Evolutionary conservation across 2,797 vertebrate genomes (phyloP), one percentile per base, ranked within the genome.

Genomic region (Thalassophryne amazonica): DNA sequence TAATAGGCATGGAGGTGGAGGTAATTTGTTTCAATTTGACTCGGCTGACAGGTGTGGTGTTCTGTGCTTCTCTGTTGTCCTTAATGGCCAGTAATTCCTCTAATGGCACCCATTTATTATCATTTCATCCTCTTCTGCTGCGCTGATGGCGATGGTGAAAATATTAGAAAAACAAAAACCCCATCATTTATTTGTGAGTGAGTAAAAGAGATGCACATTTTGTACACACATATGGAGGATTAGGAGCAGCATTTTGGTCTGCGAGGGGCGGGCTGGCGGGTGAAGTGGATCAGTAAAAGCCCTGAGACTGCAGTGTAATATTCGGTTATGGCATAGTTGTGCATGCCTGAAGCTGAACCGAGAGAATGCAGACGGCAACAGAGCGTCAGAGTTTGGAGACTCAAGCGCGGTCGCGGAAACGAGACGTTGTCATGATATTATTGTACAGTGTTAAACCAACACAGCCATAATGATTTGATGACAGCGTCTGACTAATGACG

Each of bases 11-110:
- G 75, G 78, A 88, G 84, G 83, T 82, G 76, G 76, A 62, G 76
- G 86, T 88, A 83, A 90, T 91, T 88, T 89, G 83, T 91, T 91
- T 90, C 85, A 90, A 88, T 91, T 89, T 89, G 78, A 74, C 69
- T 75, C 60, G 78, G 71, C 69, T 86, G 90, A 88, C 90, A 91
- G 89, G 85, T 91, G 87, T 81, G 84, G 73, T 74, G 80, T 85
- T 81, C 78, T 76, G 86, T 78, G 85, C 76, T 60, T 85, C 79
- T 86, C 78, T 80, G 79, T 73, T 85, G 83, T 70, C 85, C 83
- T 87, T 88, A 91, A 91, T 88, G 88, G 85, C 80, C 81, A 86
- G 80, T 91, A 91, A 91, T 89, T 89, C 81, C 68, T 76, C 80
- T 91, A 91, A 91, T 89, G 87, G 80, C 69, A 60, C 68, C 74